A percentile compares a stretch with the other conserved stretches of the same genome.
Conservation (phyloP, 2,888 invertebrate species). For the Lysandra bellargus region DNA sequence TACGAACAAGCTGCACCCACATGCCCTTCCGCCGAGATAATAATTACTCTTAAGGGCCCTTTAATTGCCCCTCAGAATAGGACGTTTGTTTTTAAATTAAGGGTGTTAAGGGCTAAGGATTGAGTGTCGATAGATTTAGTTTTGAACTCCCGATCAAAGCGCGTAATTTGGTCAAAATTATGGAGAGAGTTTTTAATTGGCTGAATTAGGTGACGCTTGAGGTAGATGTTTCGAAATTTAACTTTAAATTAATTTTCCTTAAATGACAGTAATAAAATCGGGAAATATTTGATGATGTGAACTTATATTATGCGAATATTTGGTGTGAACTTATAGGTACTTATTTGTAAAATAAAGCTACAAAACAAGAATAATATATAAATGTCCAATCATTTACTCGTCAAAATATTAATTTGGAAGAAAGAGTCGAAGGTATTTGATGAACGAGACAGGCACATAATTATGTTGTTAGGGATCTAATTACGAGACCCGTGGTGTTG, state of each 20-base stretch:
- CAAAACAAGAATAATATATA: neutral
- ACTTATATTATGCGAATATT: too few relatives aligned
- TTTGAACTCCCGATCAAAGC: neutral
- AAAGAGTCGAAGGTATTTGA: neutral
- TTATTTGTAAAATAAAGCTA: neutral
- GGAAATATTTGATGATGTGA: too few relatives aligned
- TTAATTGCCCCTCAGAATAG: conserved; percentile 55
- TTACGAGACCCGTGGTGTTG: conserved; percentile 62
- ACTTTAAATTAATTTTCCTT: too few relatives aligned
- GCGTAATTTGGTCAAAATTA: neutral
- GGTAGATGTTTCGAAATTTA: too few relatives aligned
- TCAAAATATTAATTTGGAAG: conserved; percentile 5
- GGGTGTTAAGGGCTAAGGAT: conserved; percentile 38
- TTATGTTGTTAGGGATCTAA: conserved; percentile 71
- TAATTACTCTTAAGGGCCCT: conserved; percentile 61
- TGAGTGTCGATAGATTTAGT: conserved; percentile 18
- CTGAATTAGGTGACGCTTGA: neutral
- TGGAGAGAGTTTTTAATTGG: neutral
- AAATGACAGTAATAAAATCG: too few relatives aligned
- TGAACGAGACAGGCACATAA: conserved; percentile 55
- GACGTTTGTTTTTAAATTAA: conserved; percentile 45
- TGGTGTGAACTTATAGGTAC: neutral
- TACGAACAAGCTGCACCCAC: conserved; percentile 64
- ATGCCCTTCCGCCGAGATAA: conserved; percentile 65
- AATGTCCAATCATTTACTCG: neutral